Percentiles rank a stretch among this genome's conserved stretches.
Conservation (phyloP, 2,797 vertebrate genomes). For the Chromobotia macracanthus region DNA sequence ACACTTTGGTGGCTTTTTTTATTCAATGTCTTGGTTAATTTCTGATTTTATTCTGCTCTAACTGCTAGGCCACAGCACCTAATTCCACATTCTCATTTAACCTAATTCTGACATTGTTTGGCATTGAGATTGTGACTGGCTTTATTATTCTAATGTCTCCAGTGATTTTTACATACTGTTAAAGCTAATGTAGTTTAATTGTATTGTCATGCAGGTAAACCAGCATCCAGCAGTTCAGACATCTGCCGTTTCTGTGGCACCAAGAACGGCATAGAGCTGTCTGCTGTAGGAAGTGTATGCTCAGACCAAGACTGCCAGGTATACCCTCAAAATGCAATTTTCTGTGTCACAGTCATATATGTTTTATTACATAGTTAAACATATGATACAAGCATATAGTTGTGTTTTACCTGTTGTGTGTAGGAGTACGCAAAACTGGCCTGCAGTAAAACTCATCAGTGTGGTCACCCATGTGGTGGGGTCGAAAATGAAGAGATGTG, state of each 20-base stretch:
- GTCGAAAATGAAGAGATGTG: slow-evolving; percentile 95
- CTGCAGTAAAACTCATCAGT: slow-evolving; percentile 93
- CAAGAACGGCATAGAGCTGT: slow-evolving; percentile 93
- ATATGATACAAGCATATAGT: not conserved
- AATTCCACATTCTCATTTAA: no score
- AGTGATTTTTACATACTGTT: not conserved
- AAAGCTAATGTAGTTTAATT: not conserved
- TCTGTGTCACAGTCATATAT: no score
- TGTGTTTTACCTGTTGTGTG: slow-evolving; percentile 20
- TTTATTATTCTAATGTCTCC: not conserved
- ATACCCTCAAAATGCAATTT: not conserved
- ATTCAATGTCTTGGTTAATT: no score
- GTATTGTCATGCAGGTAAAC: slow-evolving; percentile 82
- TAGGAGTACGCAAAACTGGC: slow-evolving; percentile 98
- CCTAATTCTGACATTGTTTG: no score
- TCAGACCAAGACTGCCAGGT: slow-evolving; percentile 97
- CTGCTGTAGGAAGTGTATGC: slow-evolving; percentile 96
- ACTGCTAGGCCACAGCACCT: not conserved
- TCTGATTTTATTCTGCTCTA: not conserved
- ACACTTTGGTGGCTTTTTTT: no score
- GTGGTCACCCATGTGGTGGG: slow-evolving; percentile 94
- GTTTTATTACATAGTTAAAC: not conserved
- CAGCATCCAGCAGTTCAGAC: slow-evolving; percentile 94
- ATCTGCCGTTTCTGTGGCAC: slow-evolving; percentile 97
- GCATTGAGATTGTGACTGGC: not conserved